Evolutionary conservation across 2,797 vertebrate genomes (phyloP), one percentile per base, ranked within the genome.

Genomic region (Gephyroberyx darwinii): DNA sequence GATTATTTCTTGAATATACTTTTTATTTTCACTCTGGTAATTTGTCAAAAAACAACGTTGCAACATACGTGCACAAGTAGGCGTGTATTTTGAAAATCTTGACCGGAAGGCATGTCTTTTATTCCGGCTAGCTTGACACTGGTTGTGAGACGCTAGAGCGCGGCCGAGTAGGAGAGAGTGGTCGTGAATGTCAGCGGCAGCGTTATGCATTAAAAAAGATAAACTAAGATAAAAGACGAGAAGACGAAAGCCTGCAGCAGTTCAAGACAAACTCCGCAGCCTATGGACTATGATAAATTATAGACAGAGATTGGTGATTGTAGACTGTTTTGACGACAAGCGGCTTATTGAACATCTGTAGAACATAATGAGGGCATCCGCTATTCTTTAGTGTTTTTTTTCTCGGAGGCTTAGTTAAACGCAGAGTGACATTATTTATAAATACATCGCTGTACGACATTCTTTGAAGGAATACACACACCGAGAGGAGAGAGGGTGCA

Each of bases 331-430:
- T 59, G 75, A 89, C 84, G 82, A 85, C 71, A 61, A 65, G 79
- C 76, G 81, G 84, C 60, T 85, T 82, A 82, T 88, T 88, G 90
- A 92, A 92, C 92, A 91, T 92, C 90, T 87, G 90, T 85, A 89
- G 87, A 87, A 81, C 89, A 84, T 88, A 92, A 93, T 93, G 92
- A 91, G 91, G 88, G 86, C 90, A 92, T 93, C 92, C 90, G 90
- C 90, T 90, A 88, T 89, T 88, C 87, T 90, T 69, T 64, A 81
- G 26, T 81, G 80, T 73, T 64, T 86, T 71, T 71, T 87, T 87
- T 71, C 77, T 88, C 78, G 83, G 71, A 68, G 81, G 65, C 84
- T 80, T 85, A 90, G 80, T 68, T 50, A 82, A 86, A 85, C 84
- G 80, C 84, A 74, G 72, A 80, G 85, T 88, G 89, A 89, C 88